phyloP scores from a whole-genome alignment of 2,888 invertebrate genomes.

The Erebia epiphron region DNA sequence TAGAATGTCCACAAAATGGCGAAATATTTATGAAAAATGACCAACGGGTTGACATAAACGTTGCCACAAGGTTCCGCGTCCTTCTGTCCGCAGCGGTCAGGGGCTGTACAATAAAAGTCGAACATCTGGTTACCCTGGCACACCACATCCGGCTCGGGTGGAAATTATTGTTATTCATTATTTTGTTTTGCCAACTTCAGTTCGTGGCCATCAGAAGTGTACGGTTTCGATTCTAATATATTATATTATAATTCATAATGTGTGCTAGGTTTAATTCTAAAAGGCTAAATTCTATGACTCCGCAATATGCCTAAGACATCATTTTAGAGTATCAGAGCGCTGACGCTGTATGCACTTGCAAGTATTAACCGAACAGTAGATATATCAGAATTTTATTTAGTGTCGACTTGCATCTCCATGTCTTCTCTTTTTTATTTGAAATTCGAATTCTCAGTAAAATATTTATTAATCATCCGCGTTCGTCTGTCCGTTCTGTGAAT shows the following conservation, averaged over 20 bases:
- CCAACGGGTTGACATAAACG: neutral
- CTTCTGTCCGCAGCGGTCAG: neutral
- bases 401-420: no score
- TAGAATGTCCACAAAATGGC: neutral
- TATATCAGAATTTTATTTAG: no score
- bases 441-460: no score
- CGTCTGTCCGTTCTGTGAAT: no score
- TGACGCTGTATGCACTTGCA: no score
- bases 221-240: neutral
- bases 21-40: conserved; percentile 3
- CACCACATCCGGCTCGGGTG: neutral
- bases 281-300: no score
- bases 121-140: neutral
- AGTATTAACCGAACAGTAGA: no score
- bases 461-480: no score
- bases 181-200: neutral
- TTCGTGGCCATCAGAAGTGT: neutral
- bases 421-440: no score
- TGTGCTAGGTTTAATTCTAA: neutral
- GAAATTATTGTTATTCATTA: conserved; percentile 5
- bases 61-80: neutral
- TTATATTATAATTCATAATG: neutral
- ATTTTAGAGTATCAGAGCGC: no score
- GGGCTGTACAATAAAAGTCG: conserved; percentile 4
- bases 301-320: no score